A percentile compares a stretch with the other conserved stretches of the same genome.
These are phyloP conservation scores for Hydra vulgaris DNA, from an alignment of 30 jellyfish, hydroid and myxozoan species.

Conservation along the genomic window DNA sequence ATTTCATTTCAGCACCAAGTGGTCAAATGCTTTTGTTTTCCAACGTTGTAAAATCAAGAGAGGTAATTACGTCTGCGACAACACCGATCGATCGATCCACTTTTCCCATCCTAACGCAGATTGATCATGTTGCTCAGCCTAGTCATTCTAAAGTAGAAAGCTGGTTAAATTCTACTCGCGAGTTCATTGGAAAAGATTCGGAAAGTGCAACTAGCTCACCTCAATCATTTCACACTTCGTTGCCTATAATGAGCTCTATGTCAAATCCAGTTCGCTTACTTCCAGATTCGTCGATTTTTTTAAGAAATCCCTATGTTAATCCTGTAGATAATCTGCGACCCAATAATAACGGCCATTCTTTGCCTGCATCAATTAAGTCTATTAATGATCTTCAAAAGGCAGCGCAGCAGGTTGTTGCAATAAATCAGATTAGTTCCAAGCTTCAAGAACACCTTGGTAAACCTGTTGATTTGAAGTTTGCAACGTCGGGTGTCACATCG, in stretches of 20 bases:
- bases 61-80: neutral
- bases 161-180: constrained; percentile 62
- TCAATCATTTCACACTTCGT: neutral
- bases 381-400: constrained; percentile 18
- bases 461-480: neutral
- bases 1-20: neutral
- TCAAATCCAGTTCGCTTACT: neutral
- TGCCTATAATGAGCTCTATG: constrained; percentile 3
- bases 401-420: constrained; percentile 25
- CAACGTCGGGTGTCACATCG: neutral
- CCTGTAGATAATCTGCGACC: neutral
- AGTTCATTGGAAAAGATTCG: constrained; percentile 9
- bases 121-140: neutral
- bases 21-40: constrained; percentile 18
- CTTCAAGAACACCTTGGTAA: constrained; percentile 16
- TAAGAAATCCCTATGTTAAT: neutral
- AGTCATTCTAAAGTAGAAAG: constrained; percentile 64
- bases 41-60: constrained; percentile 15
- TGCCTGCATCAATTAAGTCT: neutral
- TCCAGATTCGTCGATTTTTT: neutral
- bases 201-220: neutral
- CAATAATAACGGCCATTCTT: neutral
- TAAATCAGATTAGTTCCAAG: constrained; percentile 15
- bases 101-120: neutral
- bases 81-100: neutral